Percentiles rank a stretch among this genome's conserved stretches.
These are phyloP conservation scores for Oryctes rhinoceros DNA, from an alignment of 1,140 invertebrate genomes.

Conservation along the genomic window DNA sequence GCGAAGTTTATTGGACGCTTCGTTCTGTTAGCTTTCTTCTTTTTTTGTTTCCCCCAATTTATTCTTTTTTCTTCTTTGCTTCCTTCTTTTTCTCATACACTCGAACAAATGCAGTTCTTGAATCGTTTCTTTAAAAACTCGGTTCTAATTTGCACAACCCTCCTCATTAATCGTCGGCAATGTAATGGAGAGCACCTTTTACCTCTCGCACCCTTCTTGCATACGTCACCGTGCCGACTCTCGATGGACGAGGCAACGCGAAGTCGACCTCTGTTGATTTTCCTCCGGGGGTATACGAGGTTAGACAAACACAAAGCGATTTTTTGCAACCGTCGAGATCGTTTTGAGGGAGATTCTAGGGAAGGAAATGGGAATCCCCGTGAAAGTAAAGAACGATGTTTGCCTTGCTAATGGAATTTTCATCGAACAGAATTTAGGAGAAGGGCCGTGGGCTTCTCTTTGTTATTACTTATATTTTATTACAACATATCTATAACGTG, in stretches of 20 bases:
- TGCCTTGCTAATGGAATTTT: constrained; percentile 31
- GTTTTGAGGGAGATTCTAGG: background rate
- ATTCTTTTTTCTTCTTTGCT: background rate
- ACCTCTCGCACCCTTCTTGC: background rate
- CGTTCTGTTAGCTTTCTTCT: background rate
- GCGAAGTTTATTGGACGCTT: background rate
- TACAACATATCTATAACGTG: background rate
- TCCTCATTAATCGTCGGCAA: constrained; percentile 20
- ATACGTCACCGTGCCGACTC: background rate
- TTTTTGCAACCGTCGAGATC: constrained; percentile 14
- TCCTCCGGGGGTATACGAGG: constrained; percentile 1
- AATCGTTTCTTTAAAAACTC: constrained; percentile 35
- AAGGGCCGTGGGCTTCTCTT: background rate
- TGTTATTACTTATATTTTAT: background rate
- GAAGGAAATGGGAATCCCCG: background rate
- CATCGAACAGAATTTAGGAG: background rate
- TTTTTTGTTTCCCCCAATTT: constrained; percentile 1
- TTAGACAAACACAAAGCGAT: constrained; percentile 21
- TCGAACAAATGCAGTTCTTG: constrained; percentile 25
- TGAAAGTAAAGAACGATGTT: background rate
- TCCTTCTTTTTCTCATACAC: background rate
- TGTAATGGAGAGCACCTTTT: constrained; percentile 13
- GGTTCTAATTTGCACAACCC: constrained; percentile 16
- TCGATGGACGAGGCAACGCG: background rate
- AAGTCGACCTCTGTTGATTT: constrained; percentile 25